Conservation (phyloP, 2,888 invertebrate species). For the Saturnia japonica region DNA sequence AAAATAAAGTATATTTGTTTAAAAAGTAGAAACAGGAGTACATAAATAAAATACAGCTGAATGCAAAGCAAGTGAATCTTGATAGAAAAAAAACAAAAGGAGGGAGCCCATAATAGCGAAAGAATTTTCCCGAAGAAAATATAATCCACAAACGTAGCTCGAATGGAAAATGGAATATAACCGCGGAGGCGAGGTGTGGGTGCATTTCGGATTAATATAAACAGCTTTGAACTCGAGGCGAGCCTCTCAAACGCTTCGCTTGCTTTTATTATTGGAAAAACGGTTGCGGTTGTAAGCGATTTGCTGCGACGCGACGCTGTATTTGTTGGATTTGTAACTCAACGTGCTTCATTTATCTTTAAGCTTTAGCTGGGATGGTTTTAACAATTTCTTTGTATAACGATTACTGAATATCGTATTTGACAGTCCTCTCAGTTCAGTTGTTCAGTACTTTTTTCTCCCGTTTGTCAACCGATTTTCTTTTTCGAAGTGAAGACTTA, state of each 20-base stretch:
- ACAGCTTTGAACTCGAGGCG: slow-evolving; percentile 23
- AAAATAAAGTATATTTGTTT: background rate
- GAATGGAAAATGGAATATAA: slow-evolving; percentile 4
- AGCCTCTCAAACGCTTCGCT: slow-evolving; percentile 23
- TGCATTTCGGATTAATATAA: slow-evolving; percentile 35
- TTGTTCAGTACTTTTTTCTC: no score
- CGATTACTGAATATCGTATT: background rate
- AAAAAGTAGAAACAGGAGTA: background rate
- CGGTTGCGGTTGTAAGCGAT: slow-evolving; percentile 19
- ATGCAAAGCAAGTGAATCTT: background rate
- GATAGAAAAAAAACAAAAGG: background rate
- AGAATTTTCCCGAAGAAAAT: slow-evolving; percentile 21
- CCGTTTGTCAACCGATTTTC: no score
- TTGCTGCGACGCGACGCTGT: slow-evolving; percentile 23
- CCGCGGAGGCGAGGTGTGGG: slow-evolving; percentile 9
- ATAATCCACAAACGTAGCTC: slow-evolving; percentile 19
- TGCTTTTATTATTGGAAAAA: slow-evolving; percentile 32
- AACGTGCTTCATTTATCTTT: background rate
- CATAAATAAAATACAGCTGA: background rate
- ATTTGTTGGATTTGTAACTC: slow-evolving; percentile 25
- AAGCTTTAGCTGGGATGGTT: background rate
- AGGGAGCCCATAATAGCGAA: background rate
- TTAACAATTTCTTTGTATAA: background rate
- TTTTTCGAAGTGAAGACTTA: no score
- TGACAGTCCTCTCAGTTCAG: background rate